These are phyloP conservation scores for Trematocara stigmaticum DNA, from an alignment of 2,113 vertebrate genomes.

Conservation along the genomic window DNA sequence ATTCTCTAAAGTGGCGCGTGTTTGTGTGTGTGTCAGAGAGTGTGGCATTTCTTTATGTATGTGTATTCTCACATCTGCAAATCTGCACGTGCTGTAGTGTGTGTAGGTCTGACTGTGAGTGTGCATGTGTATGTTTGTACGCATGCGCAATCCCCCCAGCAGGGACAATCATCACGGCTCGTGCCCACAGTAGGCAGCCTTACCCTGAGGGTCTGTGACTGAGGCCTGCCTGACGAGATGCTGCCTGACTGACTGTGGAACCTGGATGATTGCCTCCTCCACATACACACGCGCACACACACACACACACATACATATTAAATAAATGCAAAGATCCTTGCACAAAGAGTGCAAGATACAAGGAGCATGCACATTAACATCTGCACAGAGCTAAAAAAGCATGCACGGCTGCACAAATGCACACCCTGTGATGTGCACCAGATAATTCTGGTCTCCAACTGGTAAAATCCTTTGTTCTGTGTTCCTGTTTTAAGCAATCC, in stretches of 20 bases:
- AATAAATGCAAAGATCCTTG: slow-evolving; percentile 9
- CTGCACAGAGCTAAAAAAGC: background rate
- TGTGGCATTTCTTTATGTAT: background rate
- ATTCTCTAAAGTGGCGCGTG: background rate
- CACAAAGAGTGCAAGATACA: background rate
- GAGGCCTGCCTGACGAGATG: slow-evolving; percentile 74
- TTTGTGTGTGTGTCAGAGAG: background rate
- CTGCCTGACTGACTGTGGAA: slow-evolving; percentile 72
- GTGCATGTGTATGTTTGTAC: slow-evolving; percentile 24
- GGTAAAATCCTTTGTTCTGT: background rate
- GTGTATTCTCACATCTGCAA: slow-evolving; percentile 1
- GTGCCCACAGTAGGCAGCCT: slow-evolving; percentile 70
- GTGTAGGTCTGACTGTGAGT: slow-evolving; percentile 2
- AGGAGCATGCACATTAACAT: background rate
- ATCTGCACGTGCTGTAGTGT: background rate
- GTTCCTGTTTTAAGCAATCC: background rate
- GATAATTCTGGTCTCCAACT: background rate
- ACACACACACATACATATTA: background rate
- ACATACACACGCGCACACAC: background rate
- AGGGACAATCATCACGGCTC: slow-evolving; percentile 73
- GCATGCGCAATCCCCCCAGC: slow-evolving; percentile 58
- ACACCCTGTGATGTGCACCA: background rate
- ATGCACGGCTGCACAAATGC: background rate
- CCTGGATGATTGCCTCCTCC: slow-evolving; percentile 49
- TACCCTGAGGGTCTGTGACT: slow-evolving; percentile 69